Conservation (phyloP, 2,797 vertebrate species). For the Silurus aristotelis region DNA sequence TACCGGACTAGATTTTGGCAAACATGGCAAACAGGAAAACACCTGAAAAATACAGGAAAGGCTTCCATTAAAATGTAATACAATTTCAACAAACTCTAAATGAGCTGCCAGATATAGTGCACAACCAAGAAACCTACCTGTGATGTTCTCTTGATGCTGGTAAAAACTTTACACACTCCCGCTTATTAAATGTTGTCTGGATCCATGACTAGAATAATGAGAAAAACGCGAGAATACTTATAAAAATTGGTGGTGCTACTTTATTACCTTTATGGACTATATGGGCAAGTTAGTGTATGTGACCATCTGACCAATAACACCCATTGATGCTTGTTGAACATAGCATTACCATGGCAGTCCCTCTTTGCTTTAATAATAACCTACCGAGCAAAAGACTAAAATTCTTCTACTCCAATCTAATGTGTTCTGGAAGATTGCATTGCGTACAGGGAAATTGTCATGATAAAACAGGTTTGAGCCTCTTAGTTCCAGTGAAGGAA, state of each 20-base stretch:
- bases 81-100: not conserved
- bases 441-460: not conserved
- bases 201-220: constrained; percentile 79
- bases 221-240: no score
- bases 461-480: not conserved
- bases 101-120: not conserved
- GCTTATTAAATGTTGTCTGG: constrained; percentile 86
- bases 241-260: not conserved
- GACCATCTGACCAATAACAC: not conserved
- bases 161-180: constrained; percentile 89
- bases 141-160: constrained; percentile 84
- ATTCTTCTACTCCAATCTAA: not conserved
- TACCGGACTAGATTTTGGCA: constrained; percentile 96
- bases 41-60: constrained; percentile 73
- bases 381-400: not conserved
- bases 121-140: constrained; percentile 78
- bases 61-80: not conserved
- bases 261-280: not conserved
- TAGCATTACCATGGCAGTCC: not conserved
- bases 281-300: not conserved
- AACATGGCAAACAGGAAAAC: constrained; percentile 86
- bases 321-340: not conserved
- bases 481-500: not conserved
- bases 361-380: not conserved
- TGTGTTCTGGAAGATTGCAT: not conserved